Evolutionary conservation across 64 coral and sea anemone species (phyloP).

Genomic region (Porites australiensis): DNA sequence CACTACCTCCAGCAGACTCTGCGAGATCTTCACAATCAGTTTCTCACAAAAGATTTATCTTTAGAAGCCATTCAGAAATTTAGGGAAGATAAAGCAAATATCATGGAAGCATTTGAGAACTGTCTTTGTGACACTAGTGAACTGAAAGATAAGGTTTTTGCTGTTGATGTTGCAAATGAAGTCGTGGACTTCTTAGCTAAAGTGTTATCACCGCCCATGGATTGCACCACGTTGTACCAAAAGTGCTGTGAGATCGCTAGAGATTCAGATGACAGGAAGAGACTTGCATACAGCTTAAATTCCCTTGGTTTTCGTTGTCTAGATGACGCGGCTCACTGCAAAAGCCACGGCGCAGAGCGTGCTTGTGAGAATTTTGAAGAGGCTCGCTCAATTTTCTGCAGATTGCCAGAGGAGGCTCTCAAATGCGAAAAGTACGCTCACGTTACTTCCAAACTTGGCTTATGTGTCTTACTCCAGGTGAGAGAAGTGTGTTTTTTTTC

Average conservation of each 20-base stretch:
- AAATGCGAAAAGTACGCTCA: not conserved
- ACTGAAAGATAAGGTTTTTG: not conserved
- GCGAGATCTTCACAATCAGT: not conserved
- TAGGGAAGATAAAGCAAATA: not conserved
- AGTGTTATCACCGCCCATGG: not conserved
- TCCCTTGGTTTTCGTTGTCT: not conserved
- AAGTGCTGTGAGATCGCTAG: conserved; percentile 1
- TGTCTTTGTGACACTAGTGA: not conserved
- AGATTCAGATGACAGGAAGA: not conserved
- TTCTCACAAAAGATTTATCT: conserved; percentile 11
- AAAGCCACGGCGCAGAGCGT: not conserved
- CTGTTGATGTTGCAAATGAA: not conserved
- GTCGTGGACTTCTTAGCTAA: conserved; percentile 10
- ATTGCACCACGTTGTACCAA: not conserved
- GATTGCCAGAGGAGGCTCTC: not conserved
- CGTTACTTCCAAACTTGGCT: not conserved
- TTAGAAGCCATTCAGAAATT: not conserved
- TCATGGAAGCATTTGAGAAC: conserved; percentile 33
- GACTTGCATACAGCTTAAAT: conserved; percentile 30
- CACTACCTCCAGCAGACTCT: not conserved
- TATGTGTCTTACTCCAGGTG: conserved; percentile 6
- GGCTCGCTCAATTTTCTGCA: not conserved
- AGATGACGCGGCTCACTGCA: not conserved
- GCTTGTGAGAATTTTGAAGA: not conserved
- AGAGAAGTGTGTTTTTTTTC: no score